These are phyloP conservation scores for Raja brachyura DNA, from an alignment of 2,113 vertebrate genomes.

Conservation along the genomic window DNA sequence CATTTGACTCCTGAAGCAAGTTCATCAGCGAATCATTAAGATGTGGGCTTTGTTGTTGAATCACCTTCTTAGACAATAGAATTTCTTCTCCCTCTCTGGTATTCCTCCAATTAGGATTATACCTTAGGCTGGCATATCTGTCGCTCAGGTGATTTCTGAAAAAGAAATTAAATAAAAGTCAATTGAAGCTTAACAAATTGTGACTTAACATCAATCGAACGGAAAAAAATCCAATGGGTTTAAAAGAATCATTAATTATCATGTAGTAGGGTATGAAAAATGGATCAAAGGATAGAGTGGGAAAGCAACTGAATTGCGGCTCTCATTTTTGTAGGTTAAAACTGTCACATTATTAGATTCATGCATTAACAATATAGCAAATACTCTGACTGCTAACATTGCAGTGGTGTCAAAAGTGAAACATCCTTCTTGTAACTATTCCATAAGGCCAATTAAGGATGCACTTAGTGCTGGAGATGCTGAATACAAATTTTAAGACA, in stretches of 20 bases:
- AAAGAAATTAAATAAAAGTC: background rate
- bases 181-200: slow-evolving; percentile 40
- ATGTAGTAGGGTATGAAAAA: background rate
- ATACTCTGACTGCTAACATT: background rate
- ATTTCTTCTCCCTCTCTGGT: slow-evolving; percentile 41
- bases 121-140: slow-evolving; percentile 57
- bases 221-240: slow-evolving; percentile 23
- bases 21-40: slow-evolving; percentile 29
- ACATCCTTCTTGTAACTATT: background rate
- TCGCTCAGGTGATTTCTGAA: slow-evolving; percentile 47
- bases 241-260: background rate
- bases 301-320: background rate
- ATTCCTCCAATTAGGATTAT: slow-evolving; percentile 66
- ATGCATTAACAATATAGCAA: background rate
- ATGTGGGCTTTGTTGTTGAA: background rate
- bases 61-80: slow-evolving; percentile 9
- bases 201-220: slow-evolving; percentile 44
- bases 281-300: background rate
- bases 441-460: background rate
- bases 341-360: background rate
- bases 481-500: background rate
- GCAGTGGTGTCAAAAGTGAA: background rate
- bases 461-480: background rate
- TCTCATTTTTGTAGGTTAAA: background rate
- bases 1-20: slow-evolving; percentile 31